Conservation (phyloP, 2,113 vertebrate genomes). For the Amblyornis subalaris region DNA sequence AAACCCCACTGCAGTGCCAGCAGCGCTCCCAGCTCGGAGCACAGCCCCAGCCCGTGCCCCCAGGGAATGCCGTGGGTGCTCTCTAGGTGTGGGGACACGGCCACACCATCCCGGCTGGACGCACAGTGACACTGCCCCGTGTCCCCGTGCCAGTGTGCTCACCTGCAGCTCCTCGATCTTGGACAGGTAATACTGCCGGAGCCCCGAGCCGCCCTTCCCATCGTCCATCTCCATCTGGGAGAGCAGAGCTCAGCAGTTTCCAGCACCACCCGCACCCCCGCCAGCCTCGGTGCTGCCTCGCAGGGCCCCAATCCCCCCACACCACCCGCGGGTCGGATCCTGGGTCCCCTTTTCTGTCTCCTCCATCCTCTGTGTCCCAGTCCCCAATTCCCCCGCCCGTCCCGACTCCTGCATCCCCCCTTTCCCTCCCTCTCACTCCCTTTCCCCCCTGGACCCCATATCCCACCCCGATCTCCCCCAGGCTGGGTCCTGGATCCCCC, state of each 20-base stretch:
- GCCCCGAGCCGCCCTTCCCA: constrained; percentile 88
- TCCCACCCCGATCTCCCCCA: no score
- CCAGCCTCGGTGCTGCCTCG: rapidly evolving
- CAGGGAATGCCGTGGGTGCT: no score
- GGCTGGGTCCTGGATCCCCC: no score
- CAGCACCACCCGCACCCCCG: rapidly evolving
- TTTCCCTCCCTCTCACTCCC: not conserved
- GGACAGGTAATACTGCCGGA: constrained; percentile 95
- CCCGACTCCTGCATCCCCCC: no score
- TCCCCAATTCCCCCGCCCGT: rapidly evolving
- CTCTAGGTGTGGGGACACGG: rapidly evolving
- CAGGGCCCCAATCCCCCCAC: rapidly evolving
- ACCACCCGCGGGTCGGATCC: rapidly evolving
- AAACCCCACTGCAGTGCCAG: not conserved
- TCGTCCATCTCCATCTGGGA: constrained; percentile 95
- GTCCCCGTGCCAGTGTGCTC: not conserved
- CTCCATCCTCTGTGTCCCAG: not conserved
- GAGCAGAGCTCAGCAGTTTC: not conserved
- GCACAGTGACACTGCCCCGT: rapidly evolving
- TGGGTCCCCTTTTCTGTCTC: not conserved
- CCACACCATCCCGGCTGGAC: rapidly evolving
- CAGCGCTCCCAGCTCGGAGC: rapidly evolving
- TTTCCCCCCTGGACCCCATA: no score
- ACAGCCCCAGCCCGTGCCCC: not conserved
- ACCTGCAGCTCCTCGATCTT: constrained; percentile 99